Evolutionary conservation across 2,797 vertebrate species (phyloP).

Genomic region (Gorsachius magnificus): DNA sequence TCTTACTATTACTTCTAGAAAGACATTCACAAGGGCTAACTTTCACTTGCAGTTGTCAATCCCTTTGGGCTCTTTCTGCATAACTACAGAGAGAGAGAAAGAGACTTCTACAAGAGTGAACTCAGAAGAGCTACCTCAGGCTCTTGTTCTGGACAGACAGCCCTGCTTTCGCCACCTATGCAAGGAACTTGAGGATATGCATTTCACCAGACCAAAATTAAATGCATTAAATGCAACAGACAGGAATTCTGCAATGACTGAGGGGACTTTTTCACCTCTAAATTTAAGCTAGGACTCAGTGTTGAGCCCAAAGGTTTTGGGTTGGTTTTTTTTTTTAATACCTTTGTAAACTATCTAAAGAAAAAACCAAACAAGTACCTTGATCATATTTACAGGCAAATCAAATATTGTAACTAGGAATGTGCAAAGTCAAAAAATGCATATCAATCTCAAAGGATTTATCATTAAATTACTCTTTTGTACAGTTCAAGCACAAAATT

Average conservation of each 20-base stretch:
- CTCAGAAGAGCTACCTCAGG: not conserved
- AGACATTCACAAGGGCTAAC: not conserved
- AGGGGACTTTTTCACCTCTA: not conserved
- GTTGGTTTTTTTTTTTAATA: not conserved
- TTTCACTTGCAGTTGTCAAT: not conserved
- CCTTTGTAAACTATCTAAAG: not conserved
- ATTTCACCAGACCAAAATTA: not conserved
- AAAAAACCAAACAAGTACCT: not conserved
- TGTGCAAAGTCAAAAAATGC: not conserved
- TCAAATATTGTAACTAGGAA: not conserved
- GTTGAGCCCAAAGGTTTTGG: not conserved
- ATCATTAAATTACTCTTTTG: not conserved
- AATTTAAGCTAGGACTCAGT: not conserved
- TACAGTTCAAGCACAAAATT: not conserved
- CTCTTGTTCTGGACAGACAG: not conserved
- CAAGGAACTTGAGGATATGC: not conserved
- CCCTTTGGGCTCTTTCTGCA: not conserved
- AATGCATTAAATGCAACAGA: not conserved
- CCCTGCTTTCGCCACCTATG: rapidly evolving
- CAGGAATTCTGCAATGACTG: not conserved
- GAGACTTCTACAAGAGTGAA: not conserved
- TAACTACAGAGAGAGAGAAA: not conserved
- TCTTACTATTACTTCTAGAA: not conserved
- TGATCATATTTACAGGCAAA: not conserved
- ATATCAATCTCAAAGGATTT: not conserved